Evolutionary conservation across 2,113 vertebrate genomes (phyloP).

Genomic region (Neolamprologus caudopunctatus): DNA sequence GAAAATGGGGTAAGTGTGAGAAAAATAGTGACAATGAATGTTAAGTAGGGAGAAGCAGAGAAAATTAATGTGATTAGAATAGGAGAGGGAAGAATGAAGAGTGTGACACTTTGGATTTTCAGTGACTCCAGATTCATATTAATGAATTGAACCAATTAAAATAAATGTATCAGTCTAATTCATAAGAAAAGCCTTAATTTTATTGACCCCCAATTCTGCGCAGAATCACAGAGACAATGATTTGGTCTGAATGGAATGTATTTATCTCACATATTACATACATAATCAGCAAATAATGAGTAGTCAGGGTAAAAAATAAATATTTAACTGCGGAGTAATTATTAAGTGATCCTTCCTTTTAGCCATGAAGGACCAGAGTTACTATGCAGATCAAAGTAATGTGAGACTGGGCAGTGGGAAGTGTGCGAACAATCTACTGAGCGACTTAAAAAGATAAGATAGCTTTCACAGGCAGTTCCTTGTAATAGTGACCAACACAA

Average conservation of each 20-base stretch:
- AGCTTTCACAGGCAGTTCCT: neutral
- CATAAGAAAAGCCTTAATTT: neutral
- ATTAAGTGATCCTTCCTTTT: neutral
- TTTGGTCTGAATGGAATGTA: neutral
- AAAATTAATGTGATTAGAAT: constrained; percentile 47
- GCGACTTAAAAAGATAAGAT: neutral
- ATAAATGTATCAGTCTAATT: neutral
- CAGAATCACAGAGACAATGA: neutral
- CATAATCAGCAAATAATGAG: neutral
- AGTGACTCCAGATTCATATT: neutral
- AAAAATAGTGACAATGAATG: constrained; percentile 37
- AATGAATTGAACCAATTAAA: neutral
- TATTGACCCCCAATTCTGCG: neutral
- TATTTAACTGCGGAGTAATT: neutral
- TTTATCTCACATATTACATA: neutral
- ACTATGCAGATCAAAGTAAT: neutral
- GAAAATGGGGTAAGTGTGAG: constrained; percentile 20
- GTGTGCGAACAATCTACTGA: neutral
- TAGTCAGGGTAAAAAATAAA: neutral
- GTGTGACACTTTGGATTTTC: neutral
- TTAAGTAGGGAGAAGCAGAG: constrained; percentile 13
- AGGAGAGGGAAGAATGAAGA: constrained; percentile 20
- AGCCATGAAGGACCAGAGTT: neutral
- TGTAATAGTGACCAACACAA: neutral
- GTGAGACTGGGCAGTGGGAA: neutral